Evolutionary conservation across 2,888 invertebrate species (phyloP).

Genomic region (Spilarctia lutea): DNA sequence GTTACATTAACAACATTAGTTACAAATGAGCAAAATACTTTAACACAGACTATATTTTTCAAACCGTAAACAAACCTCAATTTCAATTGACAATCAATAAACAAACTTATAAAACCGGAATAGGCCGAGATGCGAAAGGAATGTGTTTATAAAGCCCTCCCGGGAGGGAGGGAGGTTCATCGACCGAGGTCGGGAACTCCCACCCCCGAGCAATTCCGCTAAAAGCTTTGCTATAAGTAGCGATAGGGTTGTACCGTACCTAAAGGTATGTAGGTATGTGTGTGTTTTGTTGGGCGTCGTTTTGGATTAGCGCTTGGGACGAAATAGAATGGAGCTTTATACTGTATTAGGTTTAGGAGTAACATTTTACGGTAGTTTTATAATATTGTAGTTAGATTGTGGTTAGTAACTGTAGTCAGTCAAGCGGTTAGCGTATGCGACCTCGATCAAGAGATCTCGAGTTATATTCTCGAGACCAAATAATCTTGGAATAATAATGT

Average conservation of each 20-base stretch:
- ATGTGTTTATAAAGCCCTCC: conserved; percentile 52
- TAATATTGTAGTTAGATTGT: background rate
- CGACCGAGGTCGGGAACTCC: conserved; percentile 39
- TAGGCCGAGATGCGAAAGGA: conserved; percentile 38
- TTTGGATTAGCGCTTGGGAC: conserved; percentile 11
- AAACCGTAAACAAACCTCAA: conserved; percentile 20
- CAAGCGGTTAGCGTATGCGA: too few relatives aligned
- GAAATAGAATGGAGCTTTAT: conserved; percentile 3
- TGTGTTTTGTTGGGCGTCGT: conserved; percentile 30
- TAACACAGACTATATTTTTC: background rate
- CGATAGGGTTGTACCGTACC: conserved; percentile 25
- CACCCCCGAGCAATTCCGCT: conserved; percentile 66
- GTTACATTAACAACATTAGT: background rate
- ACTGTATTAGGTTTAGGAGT: background rate
- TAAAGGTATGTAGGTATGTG: conserved; percentile 27
- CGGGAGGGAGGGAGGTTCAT: conserved; percentile 44
- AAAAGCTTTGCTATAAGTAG: conserved; percentile 68
- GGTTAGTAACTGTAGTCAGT: too few relatives aligned
- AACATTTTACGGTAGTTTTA: background rate
- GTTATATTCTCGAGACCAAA: too few relatives aligned
- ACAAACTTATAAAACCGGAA: conserved; percentile 40
- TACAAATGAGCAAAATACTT: background rate
- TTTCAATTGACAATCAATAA: conserved; percentile 41
- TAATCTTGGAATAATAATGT: too few relatives aligned
- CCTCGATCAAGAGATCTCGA: too few relatives aligned